Evolutionary conservation across 2,113 vertebrate genomes (phyloP).

Genomic region (Telmatochromis sp.): DNA sequence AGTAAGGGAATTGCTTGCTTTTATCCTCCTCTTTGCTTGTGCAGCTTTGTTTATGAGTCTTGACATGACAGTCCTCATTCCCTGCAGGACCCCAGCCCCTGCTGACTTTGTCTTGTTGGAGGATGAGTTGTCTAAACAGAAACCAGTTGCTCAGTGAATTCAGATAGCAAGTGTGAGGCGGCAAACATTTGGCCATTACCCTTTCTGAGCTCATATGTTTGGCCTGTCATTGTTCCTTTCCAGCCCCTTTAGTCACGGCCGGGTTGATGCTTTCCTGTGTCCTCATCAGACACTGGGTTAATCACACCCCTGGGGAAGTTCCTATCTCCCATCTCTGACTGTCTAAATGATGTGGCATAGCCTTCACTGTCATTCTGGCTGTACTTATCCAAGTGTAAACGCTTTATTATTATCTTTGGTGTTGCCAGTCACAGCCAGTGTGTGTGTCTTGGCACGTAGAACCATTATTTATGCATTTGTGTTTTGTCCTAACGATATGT

Average conservation of each 20-base stretch:
- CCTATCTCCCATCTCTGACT: not conserved
- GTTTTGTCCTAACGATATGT: not conserved
- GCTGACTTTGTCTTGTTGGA: constrained; percentile 50
- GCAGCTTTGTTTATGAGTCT: constrained; percentile 44
- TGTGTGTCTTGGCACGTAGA: not conserved
- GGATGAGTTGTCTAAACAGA: constrained; percentile 58
- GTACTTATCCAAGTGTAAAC: not conserved
- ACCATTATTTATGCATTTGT: not conserved
- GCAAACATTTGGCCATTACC: constrained; percentile 44
- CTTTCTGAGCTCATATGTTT: constrained; percentile 76
- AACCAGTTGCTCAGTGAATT: constrained; percentile 26
- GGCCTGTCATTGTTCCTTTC: constrained; percentile 65
- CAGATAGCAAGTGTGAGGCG: constrained; percentile 40
- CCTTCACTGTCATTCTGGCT: not conserved
- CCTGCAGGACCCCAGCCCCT: constrained; percentile 31
- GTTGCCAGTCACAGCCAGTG: not conserved
- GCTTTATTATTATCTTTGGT: not conserved
- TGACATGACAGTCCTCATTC: constrained; percentile 17
- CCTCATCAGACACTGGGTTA: constrained; percentile 34
- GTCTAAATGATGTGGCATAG: constrained; percentile 1
- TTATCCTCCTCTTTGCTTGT: constrained; percentile 12
- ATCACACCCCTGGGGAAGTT: constrained; percentile 24
- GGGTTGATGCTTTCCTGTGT: constrained; percentile 69
- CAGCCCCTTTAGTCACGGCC: constrained; percentile 63
- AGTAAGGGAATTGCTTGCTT: not conserved